Base-by-base conservation (phyloP, 2,113 vertebrate genomes). In the Myanophis thanlyinensis region DNA sequence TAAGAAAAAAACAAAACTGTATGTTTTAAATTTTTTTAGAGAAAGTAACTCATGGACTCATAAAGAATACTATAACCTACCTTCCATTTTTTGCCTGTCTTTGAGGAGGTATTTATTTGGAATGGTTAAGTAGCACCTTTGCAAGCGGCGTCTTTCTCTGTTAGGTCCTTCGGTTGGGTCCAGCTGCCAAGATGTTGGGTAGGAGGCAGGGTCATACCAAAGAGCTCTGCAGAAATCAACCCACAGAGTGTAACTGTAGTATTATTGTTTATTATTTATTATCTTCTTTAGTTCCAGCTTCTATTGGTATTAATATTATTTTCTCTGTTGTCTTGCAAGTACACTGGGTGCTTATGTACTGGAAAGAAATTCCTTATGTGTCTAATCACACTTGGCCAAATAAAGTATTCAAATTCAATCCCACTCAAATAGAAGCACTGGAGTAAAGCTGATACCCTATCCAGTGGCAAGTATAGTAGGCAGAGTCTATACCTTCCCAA, bases 91-190 rank as follows among this genome's bases (percentile, higher is more conserved):
- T 59, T 98, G 98, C 85, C 99, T 97, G 93, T 99, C 99, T 95
- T 97, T 98, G 3, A 99, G 98, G 92, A 99, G 98, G 80, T 99
- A 99, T 96, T 99, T 99, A 97, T 99, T 99, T 87, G 99, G 99
- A 96, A 99, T 99, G 90, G 99, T 99, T 92, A 99, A 97, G 95
- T 99, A 99, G 96, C 99, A 99, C 89, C 99, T 98, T 97, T 99
- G 99, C 52, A 99, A 96, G 35, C 99, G 98, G 7, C 99, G 98
- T 3, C 99, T 98, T 95, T 99, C 99, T 90, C 99, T 97, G 95
- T 99, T 99, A 1, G 99, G 99, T 0, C 99, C 99, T 94, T 99
- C 99, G 0, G 99, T 99, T 89, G 99, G 98, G 95, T 99, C 99
- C 95, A 99, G 96, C 94, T 99, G 99, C 99, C 99, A 99, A 40